Evolutionary conservation across 2,888 invertebrate species (phyloP), one percentile per base, ranked within the genome.

Genomic region (Campopleginae sp.): DNA sequence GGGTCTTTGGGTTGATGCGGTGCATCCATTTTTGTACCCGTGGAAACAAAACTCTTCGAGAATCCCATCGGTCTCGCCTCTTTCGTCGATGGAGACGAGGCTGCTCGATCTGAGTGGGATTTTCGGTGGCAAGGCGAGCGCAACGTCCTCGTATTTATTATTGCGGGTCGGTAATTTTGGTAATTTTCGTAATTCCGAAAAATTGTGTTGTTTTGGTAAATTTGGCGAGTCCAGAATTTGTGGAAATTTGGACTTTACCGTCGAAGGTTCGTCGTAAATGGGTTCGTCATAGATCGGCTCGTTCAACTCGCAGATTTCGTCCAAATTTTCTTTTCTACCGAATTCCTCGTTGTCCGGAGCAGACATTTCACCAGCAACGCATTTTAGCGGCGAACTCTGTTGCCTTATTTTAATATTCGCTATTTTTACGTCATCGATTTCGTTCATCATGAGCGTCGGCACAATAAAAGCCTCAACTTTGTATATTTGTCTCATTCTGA

Each of bases 1-100:
- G 3, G 95, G 95, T 7, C 88, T 87, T 58, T 90, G 90, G 0
- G 86, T 88, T 5, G 84, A 84, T 2, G 89, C 89, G 0, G 92
- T 90, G 44, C 93, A 93, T 1, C 92, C 92, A 77, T 93, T 91
- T 84, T 91, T 92, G 31, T 90, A 88, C 0, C 93, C 93, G 85
- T 92, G 92, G 68, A 90, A 90, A 66, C 92, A 93, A 78, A 92
- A 86, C 17, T 93, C 90, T n/a, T 89, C 88, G 12, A 84, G 51
- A 19, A 86, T 87, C n/a, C 89, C 89, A 42, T 92, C 90, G 0
- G 84, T 88, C 77, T 93, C 93, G n/a, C 86, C 89, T 19, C 86
- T 88, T 81, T 93, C 93, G 17, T 91, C 89, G 51, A 93, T 93
- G 0, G 91, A 91, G 77, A 89, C 88, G 14, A 93, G 85, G 58